Base-by-base conservation (phyloP, 2,888 invertebrate genomes). In the Uropetala carovei region DNA sequence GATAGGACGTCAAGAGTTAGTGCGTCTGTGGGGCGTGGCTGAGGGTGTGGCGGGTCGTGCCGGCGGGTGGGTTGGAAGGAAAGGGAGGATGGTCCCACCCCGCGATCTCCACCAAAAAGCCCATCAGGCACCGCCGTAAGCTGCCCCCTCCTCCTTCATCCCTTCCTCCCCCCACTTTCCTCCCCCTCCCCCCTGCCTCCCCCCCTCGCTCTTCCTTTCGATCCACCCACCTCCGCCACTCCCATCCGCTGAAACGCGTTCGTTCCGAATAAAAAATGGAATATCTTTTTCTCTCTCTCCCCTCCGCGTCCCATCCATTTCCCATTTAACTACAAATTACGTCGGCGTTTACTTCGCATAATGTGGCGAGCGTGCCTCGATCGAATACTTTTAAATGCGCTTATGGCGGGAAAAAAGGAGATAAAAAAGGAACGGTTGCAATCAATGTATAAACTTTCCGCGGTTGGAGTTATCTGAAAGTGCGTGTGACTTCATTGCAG, bases 311-410 rank as follows among this genome's bases (percentile, higher is more conserved):
- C 68, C 68, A 8, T 75, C 75, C 75, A 75, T 75, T 75, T 75
- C 22, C 27, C 75, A 75, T 75, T 75, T 75, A 75, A 75, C 75
- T 75, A 75, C 75, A 75, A 75, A 75, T 75, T 75, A 75, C 75
- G 75, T 13, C 75, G 75, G 75, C 75, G 75, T 75, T 75, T 75
- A 75, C 22, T 13, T 27, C 11, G 75, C 9, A 27, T 27, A 75
- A 75, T 75, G 75, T 75, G 22, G 22, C 75, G 75, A n/a, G 68
- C 68, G 68, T n/a, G 22, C 75, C 75, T 22, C 43, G 43, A 43
- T 43, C 43, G 43, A 43, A 43, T 43, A 43, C 43, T 43, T 43
- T 43, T 43, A 68, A 22, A 75, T 75, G 22, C 18, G 7, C 75
- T 4, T 68, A 27, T 75, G 22, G 11, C 22, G 75, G 4, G 13